phyloP scores from a whole-genome alignment of 2,797 vertebrate genomes.

The Otus scops region DNA sequence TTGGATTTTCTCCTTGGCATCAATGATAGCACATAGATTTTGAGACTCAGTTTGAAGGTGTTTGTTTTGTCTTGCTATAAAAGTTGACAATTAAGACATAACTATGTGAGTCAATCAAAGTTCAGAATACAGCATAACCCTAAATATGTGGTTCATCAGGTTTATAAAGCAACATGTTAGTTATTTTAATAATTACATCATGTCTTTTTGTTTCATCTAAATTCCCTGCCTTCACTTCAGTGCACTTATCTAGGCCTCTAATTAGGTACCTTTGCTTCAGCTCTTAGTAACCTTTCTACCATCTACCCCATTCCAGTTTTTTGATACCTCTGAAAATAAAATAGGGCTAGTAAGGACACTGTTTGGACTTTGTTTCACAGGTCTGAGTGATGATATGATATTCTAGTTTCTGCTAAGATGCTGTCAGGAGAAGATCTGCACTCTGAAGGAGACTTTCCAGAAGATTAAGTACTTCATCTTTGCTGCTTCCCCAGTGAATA shows the following conservation, averaged over 20 bases:
- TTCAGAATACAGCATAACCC: neutral
- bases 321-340: neutral
- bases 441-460: neutral
- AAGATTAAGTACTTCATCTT: neutral
- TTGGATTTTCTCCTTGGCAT: neutral
- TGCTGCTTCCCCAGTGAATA: neutral
- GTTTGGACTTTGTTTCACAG: neutral
- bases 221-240: neutral
- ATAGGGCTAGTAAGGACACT: neutral
- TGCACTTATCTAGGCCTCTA: neutral
- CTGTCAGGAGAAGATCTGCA: neutral
- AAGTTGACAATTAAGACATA: neutral
- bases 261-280: neutral
- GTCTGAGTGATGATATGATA: neutral
- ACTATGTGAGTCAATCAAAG: neutral
- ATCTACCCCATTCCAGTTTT: neutral
- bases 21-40: accelerated
- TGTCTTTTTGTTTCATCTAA: neutral
- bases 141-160: neutral
- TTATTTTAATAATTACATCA: neutral
- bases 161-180: neutral
- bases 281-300: neutral
- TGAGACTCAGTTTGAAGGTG: neutral
- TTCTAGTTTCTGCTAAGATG: neutral
- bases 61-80: neutral